Evolutionary conservation across 2,888 invertebrate species (phyloP).

Genomic region (Apodemia mormo): DNA sequence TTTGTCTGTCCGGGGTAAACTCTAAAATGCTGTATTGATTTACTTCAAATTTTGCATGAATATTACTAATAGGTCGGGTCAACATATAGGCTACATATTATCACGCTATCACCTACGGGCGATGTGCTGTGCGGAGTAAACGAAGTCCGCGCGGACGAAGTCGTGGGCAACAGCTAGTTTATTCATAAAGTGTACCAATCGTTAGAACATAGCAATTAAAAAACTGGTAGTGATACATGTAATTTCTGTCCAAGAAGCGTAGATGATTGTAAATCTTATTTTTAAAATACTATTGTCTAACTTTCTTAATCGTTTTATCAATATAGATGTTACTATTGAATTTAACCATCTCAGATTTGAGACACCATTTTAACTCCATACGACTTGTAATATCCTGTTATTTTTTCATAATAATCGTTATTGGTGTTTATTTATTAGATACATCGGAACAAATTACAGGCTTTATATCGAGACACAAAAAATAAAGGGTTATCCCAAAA

Average conservation of each 20-base stretch:
- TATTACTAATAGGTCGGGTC: too few species aligned
- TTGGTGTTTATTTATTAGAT: slow-evolving; percentile 82
- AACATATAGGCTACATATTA: too few species aligned
- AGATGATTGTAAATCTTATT: slow-evolving; percentile 57
- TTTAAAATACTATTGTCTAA: slow-evolving; percentile 62
- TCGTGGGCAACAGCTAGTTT: too few species aligned
- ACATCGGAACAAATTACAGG: slow-evolving; percentile 77
- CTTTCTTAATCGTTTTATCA: slow-evolving; percentile 56
- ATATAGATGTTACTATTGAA: slow-evolving; percentile 77
- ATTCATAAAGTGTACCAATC: slow-evolving; percentile 61
- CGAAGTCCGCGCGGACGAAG: too few species aligned
- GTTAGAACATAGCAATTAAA: slow-evolving; percentile 73
- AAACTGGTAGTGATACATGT: slow-evolving; percentile 72
- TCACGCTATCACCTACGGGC: too few species aligned
- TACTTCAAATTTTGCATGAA: too few species aligned
- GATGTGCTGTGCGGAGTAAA: too few species aligned
- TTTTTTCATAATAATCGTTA: slow-evolving; percentile 81
- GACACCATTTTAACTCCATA: slow-evolving; percentile 66
- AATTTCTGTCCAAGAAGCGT: slow-evolving; percentile 64
- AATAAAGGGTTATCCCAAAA: slow-evolving; percentile 80
- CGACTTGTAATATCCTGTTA: slow-evolving; percentile 77
- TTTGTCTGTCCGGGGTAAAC: too few species aligned
- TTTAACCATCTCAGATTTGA: slow-evolving; percentile 50
- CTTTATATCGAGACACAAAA: slow-evolving; percentile 75
- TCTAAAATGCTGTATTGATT: too few species aligned